Conservation (phyloP, 2,797 vertebrate genomes). For the Microctenopoma stevenorrisi region DNA sequence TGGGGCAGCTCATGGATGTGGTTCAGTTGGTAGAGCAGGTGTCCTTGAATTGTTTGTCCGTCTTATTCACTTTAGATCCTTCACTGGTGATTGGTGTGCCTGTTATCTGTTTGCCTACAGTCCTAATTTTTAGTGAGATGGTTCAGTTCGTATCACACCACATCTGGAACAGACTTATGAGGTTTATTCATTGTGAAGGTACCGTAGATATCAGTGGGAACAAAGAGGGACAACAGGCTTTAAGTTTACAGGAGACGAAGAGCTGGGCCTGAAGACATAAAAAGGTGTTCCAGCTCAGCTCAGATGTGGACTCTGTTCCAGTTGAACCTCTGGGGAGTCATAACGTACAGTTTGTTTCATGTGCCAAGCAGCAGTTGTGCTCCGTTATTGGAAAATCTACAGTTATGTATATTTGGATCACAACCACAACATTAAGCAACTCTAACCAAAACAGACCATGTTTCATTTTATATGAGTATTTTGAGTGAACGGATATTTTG, state of each 20-base stretch:
- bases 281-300: conserved; percentile 27
- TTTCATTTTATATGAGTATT: conserved; percentile 18
- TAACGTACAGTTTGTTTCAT: conserved; percentile 15
- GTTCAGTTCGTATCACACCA: not conserved
- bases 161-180: not conserved
- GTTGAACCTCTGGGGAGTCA: conserved; percentile 1
- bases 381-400: conserved; percentile 29
- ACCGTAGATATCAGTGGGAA: not conserved
- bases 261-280: conserved; percentile 23
- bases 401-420: conserved; percentile 23
- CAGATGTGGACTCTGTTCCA: conserved; percentile 11
- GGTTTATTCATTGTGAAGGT: not conserved
- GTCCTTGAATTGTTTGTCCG: no score
- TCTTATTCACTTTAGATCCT: no score
- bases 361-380: conserved; percentile 15
- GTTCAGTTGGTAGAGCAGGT: no score
- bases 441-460: conserved; percentile 8
- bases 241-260: conserved; percentile 15
- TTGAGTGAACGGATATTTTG: conserved; percentile 7
- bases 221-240: conserved; percentile 15
- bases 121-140: no score
- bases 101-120: no score
- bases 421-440: conserved; percentile 12
- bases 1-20: not conserved
- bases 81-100: no score